Percentiles rank a stretch among this genome's conserved stretches.
Evolutionary conservation across 1,140 invertebrate genomes (phyloP).

Genomic region (Pachypeltis micranthus): DNA sequence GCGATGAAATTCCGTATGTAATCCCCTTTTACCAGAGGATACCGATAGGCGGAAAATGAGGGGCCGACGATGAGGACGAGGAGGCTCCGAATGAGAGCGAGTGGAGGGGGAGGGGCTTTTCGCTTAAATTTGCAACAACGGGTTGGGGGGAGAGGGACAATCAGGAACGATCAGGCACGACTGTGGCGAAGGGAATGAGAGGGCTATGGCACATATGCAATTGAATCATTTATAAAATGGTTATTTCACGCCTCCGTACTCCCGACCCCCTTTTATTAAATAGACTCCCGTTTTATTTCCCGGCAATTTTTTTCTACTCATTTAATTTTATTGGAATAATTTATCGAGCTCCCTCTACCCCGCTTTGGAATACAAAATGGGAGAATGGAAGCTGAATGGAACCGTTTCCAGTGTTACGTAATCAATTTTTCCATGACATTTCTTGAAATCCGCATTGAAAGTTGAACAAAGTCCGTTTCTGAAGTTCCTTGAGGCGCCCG

Average conservation of each 20-base stretch:
- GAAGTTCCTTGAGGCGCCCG: no score
- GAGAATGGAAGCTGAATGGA: no score
- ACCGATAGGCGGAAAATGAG: conserved; percentile 4
- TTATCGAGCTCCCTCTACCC: background rate
- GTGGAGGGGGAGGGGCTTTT: background rate
- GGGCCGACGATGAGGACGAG: background rate
- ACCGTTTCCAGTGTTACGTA: no score
- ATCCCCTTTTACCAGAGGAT: conserved; percentile 1
- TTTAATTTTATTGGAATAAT: background rate
- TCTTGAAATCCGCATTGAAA: no score
- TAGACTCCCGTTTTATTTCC: conserved; percentile 1
- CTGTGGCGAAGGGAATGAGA: background rate
- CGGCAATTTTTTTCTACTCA: background rate
- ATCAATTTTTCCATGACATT: no score
- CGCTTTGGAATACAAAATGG: no score
- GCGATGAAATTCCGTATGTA: conserved; percentile 5
- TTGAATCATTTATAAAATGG: conserved; percentile 5
- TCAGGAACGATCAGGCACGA: background rate
- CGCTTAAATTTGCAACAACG: background rate
- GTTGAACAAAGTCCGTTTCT: no score
- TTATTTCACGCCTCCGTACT: conserved; percentile 5
- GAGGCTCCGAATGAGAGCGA: background rate
- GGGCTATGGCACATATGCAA: background rate
- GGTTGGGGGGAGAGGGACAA: background rate
- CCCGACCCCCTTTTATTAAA: conserved; percentile 4